A percentile compares a stretch with the other conserved stretches of the same genome.
These are phyloP conservation scores for Aplidium turbinatum DNA, from an alignment of 23 tunicate genomes.

Conservation along the genomic window DNA sequence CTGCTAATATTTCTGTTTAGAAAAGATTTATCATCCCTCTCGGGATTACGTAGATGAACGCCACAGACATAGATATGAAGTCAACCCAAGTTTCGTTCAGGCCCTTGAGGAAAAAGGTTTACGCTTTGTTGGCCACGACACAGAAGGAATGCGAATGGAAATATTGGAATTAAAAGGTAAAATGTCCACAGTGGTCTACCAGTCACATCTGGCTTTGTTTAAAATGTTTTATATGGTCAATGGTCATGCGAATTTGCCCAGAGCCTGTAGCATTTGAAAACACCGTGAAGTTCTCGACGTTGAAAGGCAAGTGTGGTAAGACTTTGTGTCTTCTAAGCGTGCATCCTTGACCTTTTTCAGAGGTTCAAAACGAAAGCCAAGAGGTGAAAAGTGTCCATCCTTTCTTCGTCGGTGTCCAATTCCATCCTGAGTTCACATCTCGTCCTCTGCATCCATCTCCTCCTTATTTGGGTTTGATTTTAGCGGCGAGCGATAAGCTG, in stretches of 20 bases:
- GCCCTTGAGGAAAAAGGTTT: slow-evolving; percentile 84
- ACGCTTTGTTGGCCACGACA: slow-evolving; percentile 79
- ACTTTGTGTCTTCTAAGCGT: no score
- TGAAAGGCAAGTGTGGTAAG: no score
- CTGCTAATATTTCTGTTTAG: no score
- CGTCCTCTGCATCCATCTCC: slow-evolving; percentile 90
- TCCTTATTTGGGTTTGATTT: slow-evolving; percentile 84
- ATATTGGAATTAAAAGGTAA: slow-evolving; percentile 83
- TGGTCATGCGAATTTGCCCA: background rate
- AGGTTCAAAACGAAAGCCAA: no score
- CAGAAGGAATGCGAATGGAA: slow-evolving; percentile 90
- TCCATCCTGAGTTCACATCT: slow-evolving; percentile 91
- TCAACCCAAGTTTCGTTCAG: slow-evolving; percentile 78
- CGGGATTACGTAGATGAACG: slow-evolving; percentile 74
- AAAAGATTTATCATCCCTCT: slow-evolving; percentile 53
- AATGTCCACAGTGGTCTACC: background rate
- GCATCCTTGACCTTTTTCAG: no score
- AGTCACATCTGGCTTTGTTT: background rate
- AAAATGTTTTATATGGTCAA: background rate
- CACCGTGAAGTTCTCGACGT: slow-evolving; percentile 1
- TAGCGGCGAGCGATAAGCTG: slow-evolving; percentile 79
- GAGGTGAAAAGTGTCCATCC: slow-evolving; percentile 56
- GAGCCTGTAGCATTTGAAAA: background rate
- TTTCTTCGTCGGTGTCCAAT: slow-evolving; percentile 90
- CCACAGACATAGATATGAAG: slow-evolving; percentile 95